A percentile compares a stretch with the other conserved stretches of the same genome.
Evolutionary conservation across 2,113 vertebrate species (phyloP).

Genomic region (Centrocercus urophasianus): DNA sequence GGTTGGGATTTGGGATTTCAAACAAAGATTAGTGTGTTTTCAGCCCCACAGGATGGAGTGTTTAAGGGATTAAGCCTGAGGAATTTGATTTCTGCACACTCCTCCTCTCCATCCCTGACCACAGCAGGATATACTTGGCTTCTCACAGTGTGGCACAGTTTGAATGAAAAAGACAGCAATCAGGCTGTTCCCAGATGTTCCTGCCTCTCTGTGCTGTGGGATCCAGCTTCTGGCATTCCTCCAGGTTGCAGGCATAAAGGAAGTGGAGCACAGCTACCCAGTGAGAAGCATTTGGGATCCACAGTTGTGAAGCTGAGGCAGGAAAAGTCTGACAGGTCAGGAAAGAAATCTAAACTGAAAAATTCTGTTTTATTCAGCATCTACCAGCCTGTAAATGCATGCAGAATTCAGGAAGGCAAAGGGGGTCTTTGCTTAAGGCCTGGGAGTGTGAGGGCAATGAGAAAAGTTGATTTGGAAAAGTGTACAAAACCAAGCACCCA

Average conservation of each 20-base stretch:
- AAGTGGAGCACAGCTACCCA: neutral
- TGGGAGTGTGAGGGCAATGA: neutral
- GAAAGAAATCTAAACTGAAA: neutral
- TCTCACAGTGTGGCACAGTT: neutral
- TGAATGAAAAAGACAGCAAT: neutral
- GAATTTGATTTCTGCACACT: neutral
- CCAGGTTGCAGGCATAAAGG: neutral
- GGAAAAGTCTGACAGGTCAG: neutral
- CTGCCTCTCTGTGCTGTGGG: neutral
- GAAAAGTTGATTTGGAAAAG: neutral
- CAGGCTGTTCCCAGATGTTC: rapidly evolving
- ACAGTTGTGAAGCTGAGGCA: neutral
- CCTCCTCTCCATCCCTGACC: neutral
- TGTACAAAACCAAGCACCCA: neutral
- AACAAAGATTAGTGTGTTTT: neutral
- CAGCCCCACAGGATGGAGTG: neutral
- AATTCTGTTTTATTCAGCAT: neutral
- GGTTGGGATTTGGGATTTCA: neutral
- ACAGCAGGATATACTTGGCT: neutral
- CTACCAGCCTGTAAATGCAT: neutral
- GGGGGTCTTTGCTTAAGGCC: neutral
- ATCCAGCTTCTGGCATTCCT: neutral
- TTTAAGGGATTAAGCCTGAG: neutral
- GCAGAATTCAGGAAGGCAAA: neutral
- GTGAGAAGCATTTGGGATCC: neutral